A percentile compares a stretch with the other conserved stretches of the same genome.
These are phyloP conservation scores for Acleris holmiana DNA, from an alignment of 2,888 invertebrate genomes.

Conservation along the genomic window DNA sequence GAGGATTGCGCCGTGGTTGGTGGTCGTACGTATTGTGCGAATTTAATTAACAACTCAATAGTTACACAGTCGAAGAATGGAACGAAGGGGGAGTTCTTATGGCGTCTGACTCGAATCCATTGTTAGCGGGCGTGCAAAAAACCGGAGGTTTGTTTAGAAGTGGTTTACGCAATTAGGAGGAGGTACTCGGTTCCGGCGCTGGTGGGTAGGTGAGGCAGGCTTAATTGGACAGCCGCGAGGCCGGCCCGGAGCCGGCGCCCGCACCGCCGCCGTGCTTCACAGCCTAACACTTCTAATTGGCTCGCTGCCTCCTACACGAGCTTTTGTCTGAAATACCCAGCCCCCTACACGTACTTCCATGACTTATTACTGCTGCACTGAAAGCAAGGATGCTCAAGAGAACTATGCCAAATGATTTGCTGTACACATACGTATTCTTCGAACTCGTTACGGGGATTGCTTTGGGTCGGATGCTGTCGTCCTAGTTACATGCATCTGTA, in stretches of 20 bases:
- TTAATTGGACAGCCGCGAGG: constrained; percentile 76
- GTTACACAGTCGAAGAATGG: constrained; percentile 56
- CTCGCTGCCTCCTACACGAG: constrained; percentile 72
- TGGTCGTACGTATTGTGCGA: constrained; percentile 65
- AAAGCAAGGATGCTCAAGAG: constrained; percentile 19
- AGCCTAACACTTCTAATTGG: constrained; percentile 79
- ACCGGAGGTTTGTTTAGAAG: constrained; percentile 75
- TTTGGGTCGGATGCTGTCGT: neutral
- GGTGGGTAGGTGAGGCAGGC: constrained; percentile 50
- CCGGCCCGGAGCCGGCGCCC: constrained; percentile 42
- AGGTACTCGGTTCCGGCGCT: constrained; percentile 57
- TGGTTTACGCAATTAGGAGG: constrained; percentile 78
- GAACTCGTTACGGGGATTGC: neutral
- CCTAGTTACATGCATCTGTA: too few species aligned
- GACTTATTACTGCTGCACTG: constrained; percentile 32
- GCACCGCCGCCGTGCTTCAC: constrained; percentile 47
- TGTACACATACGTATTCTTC: neutral
- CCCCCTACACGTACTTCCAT: constrained; percentile 26
- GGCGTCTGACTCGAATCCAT: constrained; percentile 78
- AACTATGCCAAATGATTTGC: constrained; percentile 1
- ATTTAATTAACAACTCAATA: constrained; percentile 83
- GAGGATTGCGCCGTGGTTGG: constrained; percentile 42
- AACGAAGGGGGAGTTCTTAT: constrained; percentile 74
- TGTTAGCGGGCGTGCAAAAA: constrained; percentile 77
- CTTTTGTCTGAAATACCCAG: constrained; percentile 58